Evolutionary conservation across 2,797 vertebrate genomes (phyloP).

Genomic region (Melopsittacus undulatus): DNA sequence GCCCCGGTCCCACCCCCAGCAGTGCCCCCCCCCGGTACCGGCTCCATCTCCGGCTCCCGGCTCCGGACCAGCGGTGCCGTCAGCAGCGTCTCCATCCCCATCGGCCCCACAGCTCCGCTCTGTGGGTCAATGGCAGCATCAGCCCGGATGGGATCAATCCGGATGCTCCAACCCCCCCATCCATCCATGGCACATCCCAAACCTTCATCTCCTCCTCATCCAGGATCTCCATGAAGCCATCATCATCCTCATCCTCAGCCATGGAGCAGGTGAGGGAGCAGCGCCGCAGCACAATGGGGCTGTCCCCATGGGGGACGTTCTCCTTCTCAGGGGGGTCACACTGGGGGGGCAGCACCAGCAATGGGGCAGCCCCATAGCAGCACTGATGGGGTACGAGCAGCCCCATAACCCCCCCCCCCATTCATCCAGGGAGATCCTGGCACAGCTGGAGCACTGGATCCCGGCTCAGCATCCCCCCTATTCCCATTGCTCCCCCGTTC

Average conservation of each 20-base stretch:
- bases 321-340: slow-evolving; percentile 46
- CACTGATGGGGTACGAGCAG: too few species aligned
- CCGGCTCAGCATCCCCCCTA: too few species aligned
- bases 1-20: too few species aligned
- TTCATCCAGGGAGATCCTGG: too few species aligned
- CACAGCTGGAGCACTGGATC: too few species aligned
- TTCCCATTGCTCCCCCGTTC: too few species aligned
- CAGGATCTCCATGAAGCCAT: slow-evolving; percentile 87
- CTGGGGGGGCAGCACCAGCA: background rate
- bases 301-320: slow-evolving; percentile 67
- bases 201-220: slow-evolving; percentile 82
- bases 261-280: slow-evolving; percentile 75
- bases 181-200: too few species aligned
- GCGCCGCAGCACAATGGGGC: slow-evolving; percentile 76
- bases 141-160: background rate
- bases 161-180: too few species aligned
- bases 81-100: slow-evolving; percentile 88
- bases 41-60: slow-evolving; percentile 42
- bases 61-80: slow-evolving; percentile 85
- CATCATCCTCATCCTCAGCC: slow-evolving; percentile 81
- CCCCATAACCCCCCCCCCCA: too few species aligned
- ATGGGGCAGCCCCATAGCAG: background rate
- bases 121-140: slow-evolving; percentile 36
- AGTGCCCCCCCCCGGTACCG: background rate
- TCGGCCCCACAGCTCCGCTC: slow-evolving; percentile 78